These are phyloP conservation scores for Dimorphilus gyrociliatus DNA, from an alignment of 2,888 invertebrate genomes.

Conservation along the genomic window DNA sequence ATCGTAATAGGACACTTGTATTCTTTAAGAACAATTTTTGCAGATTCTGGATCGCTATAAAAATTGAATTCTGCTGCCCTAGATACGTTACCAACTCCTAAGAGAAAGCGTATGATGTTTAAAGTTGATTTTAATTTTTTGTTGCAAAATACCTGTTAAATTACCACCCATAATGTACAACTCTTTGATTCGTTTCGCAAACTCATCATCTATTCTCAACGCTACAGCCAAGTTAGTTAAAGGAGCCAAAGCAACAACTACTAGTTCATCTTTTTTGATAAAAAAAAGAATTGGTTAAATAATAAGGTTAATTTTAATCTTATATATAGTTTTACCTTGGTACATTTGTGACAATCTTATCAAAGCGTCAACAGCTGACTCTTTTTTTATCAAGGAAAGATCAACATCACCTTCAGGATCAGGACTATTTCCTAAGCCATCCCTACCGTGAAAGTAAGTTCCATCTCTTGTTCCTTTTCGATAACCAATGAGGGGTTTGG, in stretches of 20 bases:
- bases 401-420: slow-evolving; percentile 34
- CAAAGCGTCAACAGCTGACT: slow-evolving; percentile 48
- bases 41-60: slow-evolving; percentile 58
- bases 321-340: slow-evolving; percentile 17
- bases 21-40: slow-evolving; percentile 50
- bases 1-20: slow-evolving; percentile 45
- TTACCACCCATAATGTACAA: slow-evolving; percentile 65
- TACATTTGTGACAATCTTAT: slow-evolving; percentile 44
- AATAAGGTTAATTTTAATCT: not conserved
- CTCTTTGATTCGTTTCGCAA: slow-evolving; percentile 48
- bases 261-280: slow-evolving; percentile 26
- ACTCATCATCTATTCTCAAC: slow-evolving; percentile 50
- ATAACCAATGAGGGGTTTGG: too few species aligned
- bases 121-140: too few species aligned
- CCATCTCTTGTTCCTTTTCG: too few species aligned
- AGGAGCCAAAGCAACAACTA: slow-evolving; percentile 46
- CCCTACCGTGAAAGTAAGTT: slow-evolving; percentile 50
- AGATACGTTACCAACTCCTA: slow-evolving; percentile 33
- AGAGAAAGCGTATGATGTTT: too few species aligned
- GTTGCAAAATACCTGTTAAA: slow-evolving; percentile 47
- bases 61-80: slow-evolving; percentile 59
- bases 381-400: slow-evolving; percentile 32
- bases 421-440: slow-evolving; percentile 54
- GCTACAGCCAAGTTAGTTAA: slow-evolving; percentile 64
- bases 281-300: slow-evolving; percentile 3